Evolutionary conservation across 2,113 vertebrate species (phyloP), one percentile per base, ranked within the genome.

Genomic region (Pogona vitticeps): DNA sequence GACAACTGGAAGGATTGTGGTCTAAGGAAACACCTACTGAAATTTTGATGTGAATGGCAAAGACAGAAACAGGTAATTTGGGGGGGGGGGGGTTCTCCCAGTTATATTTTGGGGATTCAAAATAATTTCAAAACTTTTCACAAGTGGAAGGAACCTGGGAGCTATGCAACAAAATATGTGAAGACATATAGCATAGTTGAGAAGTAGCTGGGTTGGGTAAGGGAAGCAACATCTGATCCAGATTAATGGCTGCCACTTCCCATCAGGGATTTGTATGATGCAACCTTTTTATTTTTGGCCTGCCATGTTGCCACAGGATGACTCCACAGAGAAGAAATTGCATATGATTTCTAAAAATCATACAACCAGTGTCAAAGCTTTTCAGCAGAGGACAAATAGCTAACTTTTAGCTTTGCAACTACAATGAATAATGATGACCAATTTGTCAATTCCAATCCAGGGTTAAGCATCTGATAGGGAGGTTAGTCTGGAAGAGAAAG

Each of bases 361-460:
- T 46, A 12, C n/a, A 67, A 81, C 31, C 63, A 81, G 26, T 21
- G 23, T 20, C 28, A 42, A 38, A 65, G 20, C 3, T 65, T 65
- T 17, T 13, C 17, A 2, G n/a, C 3, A 33, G 40, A 52, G 65
- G 31, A 21, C 18, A 23, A 9, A 2, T 17, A 61, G 21, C 58
- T 17, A 14, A 61, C 21, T 78, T 80, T 52, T 33, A 15, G 31
- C 83, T 85, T 46, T 1, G 0, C 26, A 21, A 0, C 1, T 83
- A 42, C 28, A 90, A 73, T 79, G 65, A 92, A 84, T 13, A 1
- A 82, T 80, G 71, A 85, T 84, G 84, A 84, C 0, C 26, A 68
- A 80, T 36, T 14, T 52, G 58, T 70, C 85, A n/a, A 82, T 0
- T 84, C 12, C 83, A 80, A 88, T 46, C 0, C 33, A 82, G 5